Base-by-base conservation (phyloP, 2,888 invertebrate species). In the Diloba caeruleocephala region DNA sequence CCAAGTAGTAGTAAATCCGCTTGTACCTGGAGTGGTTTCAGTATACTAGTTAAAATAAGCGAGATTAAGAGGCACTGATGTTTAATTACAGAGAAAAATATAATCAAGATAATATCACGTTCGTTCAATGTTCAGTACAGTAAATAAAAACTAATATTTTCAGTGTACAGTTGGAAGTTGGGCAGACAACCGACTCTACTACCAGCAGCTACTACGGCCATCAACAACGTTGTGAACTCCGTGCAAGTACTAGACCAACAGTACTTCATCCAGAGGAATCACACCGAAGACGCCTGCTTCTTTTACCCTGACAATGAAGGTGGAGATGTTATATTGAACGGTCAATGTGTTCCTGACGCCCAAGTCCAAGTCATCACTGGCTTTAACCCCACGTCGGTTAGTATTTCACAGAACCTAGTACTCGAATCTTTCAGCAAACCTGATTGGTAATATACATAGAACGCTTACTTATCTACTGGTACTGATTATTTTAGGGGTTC, bases 91-190 rank as follows among this genome's bases (percentile, higher is more conserved):
- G n/a, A n/a, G n/a, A n/a, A n/a, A n/a, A n/a, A n/a, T n/a, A n/a
- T n/a, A n/a, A n/a, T n/a, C n/a, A n/a, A n/a, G n/a, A n/a, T n/a
- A n/a, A n/a, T n/a, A n/a, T n/a, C n/a, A n/a, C n/a, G n/a, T n/a
- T n/a, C n/a, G n/a, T n/a, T 17, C 17, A 19, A 3, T 19, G 5
- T 2, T 19, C 2, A 5, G 19, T 3, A 19, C 3, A 5, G 15
- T 29, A 12, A 8, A 2, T 7, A 10, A 7, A 29, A 23, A 1
- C 33, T 39, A 31, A 14, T 25, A 19, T 43, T 45, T 41, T 34
- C 73, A 92, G 91, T 91, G 8, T 71, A 74, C 49, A 87, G 87
- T 53, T 91, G 88, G 87, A 89, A 89, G 50, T 74, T 92, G 1
- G 87, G 91, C 46, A 81, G 85, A 60, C 17, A 50, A 1, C 74